Conservation (phyloP, 2,888 invertebrate genomes). For the Silvanus unidentatus region DNA sequence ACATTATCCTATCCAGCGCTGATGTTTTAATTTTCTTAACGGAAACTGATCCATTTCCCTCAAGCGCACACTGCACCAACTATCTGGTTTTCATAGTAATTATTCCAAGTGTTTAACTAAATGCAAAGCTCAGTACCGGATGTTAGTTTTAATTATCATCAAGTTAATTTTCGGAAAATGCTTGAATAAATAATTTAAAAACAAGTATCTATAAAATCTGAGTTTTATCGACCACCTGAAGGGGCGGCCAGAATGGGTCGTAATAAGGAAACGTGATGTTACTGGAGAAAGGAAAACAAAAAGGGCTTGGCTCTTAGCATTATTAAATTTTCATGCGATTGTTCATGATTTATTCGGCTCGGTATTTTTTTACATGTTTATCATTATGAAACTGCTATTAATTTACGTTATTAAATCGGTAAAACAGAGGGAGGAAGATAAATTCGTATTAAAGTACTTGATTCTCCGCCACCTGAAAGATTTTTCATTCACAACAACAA, state of each 20-base stretch:
- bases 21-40: not conserved
- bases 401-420: no score
- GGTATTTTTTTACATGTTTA: not conserved
- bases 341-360: conserved; percentile 1
- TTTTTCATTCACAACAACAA: no score
- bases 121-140: no score
- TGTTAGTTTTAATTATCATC: no score
- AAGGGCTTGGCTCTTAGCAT: conserved; percentile 6
- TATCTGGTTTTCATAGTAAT: no score
- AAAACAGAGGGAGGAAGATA: no score
- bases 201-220: not conserved
- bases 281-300: conserved; percentile 8
- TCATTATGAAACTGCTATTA: conserved; percentile 1
- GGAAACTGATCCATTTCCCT: not conserved
- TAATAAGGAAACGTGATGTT: conserved; percentile 10
- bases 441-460: no score
- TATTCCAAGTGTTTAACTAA: no score
- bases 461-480: no score
- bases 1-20: not conserved
- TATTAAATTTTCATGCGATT: conserved; percentile 5
- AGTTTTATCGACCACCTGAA: conserved; percentile 11
- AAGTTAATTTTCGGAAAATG: not conserved
- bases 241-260: not conserved
- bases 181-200: no score
- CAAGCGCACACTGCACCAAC: not conserved